phyloP scores from a whole-genome alignment of 2,888 invertebrate species.

The Nasonia oneida region DNA sequence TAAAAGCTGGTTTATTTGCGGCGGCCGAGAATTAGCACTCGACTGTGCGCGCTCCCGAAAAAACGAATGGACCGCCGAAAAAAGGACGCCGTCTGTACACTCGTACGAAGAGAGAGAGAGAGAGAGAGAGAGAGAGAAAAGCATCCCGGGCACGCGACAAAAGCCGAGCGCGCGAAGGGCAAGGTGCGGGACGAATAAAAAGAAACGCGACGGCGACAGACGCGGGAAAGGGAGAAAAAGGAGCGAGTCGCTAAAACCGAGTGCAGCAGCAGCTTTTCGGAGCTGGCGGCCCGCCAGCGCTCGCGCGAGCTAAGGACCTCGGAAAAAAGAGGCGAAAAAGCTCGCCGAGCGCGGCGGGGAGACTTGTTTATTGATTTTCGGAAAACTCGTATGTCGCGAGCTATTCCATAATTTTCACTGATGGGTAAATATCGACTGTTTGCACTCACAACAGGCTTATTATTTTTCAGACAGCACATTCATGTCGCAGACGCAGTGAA shows the following conservation, averaged over 20 bases:
- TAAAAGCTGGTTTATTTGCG: neutral
- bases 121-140: neutral
- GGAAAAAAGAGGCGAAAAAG: neutral
- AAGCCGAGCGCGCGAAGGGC: neutral
- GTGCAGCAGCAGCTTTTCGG: slow-evolving; percentile 29
- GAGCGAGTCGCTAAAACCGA: neutral
- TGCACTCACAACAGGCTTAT: neutral
- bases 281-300: neutral
- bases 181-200: neutral
- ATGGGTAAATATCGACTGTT: no score
- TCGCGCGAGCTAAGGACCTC: neutral
- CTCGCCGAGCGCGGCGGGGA: neutral
- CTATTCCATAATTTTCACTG: no score
- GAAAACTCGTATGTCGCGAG: neutral
- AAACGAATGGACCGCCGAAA: neutral
- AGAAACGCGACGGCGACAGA: neutral
- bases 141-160: neutral
- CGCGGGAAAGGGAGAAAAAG: neutral
- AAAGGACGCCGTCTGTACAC: neutral
- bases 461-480: slow-evolving; percentile 40
- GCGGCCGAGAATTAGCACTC: neutral
- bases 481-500: slow-evolving; percentile 37
- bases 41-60: neutral
- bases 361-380: neutral
- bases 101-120: no score